phyloP scores from a whole-genome alignment of 2,888 invertebrate genomes.

The Enchytraeus crypticus region DNA sequence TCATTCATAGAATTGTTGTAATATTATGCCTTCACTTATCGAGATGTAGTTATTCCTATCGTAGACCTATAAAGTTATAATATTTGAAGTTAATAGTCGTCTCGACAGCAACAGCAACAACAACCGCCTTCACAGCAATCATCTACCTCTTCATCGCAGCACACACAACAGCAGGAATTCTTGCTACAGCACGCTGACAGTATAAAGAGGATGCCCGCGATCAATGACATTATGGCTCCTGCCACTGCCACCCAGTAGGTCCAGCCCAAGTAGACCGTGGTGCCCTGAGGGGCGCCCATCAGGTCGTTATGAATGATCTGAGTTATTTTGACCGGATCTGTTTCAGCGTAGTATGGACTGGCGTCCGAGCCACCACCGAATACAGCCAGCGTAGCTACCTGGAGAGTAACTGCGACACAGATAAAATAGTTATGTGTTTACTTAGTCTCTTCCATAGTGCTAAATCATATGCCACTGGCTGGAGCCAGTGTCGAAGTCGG shows the following conservation, averaged over 20 bases:
- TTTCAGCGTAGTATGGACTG: background rate
- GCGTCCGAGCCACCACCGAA: slow-evolving; percentile 4
- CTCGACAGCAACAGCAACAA: too few species aligned
- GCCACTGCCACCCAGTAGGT: slow-evolving; percentile 3
- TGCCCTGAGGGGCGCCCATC: background rate
- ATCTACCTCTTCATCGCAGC: background rate
- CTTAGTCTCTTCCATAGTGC: too few species aligned
- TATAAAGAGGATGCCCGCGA: background rate
- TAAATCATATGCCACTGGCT: too few species aligned
- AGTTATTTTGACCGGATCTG: background rate
- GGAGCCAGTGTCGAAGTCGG: too few species aligned
- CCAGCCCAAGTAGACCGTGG: slow-evolving; percentile 2
- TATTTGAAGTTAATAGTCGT: too few species aligned
- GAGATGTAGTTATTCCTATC: too few species aligned
- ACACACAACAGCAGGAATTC: background rate
- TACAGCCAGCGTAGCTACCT: slow-evolving; percentile 1
- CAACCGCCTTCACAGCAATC: too few species aligned
- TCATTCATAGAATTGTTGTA: too few species aligned
- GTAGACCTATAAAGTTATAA: too few species aligned
- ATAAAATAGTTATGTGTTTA: background rate
- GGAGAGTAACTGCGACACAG: background rate
- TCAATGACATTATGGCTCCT: background rate
- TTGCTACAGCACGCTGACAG: background rate
- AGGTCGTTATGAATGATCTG: background rate
- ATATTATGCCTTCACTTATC: too few species aligned